phyloP scores from a whole-genome alignment of 2,113 vertebrate species.

The Rafetus swinhoei region DNA sequence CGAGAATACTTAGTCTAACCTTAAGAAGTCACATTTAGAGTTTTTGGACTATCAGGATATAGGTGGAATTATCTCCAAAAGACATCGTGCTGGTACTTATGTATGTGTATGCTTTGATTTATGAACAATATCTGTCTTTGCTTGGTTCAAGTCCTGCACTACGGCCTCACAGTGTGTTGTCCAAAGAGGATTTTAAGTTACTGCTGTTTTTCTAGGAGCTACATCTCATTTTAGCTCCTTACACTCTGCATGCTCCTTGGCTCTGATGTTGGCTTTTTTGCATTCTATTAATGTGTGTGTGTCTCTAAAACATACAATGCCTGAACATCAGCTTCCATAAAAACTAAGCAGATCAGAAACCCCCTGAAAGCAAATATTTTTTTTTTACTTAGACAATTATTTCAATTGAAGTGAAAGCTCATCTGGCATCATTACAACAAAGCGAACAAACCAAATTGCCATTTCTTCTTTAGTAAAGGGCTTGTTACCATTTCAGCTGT shows the following conservation, averaged over 20 bases:
- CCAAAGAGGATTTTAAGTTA: background rate
- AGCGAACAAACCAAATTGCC: background rate
- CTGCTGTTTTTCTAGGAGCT: background rate
- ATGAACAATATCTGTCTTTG: background rate
- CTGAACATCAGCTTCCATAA: background rate
- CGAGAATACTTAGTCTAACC: background rate
- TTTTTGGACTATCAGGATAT: background rate
- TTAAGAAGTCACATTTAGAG: background rate
- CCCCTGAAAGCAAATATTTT: background rate
- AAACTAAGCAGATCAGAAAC: background rate
- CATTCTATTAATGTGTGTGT: background rate
- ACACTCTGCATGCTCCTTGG: background rate
- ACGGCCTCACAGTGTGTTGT: background rate
- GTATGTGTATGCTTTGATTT: background rate
- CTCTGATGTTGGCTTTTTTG: background rate
- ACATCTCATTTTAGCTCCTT: background rate
- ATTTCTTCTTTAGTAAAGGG: background rate
- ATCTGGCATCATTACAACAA: background rate
- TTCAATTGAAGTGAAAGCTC: too few relatives aligned
- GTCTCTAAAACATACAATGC: background rate
- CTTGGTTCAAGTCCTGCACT: background rate
- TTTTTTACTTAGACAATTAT: background rate
- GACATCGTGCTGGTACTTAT: background rate
- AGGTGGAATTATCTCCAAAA: background rate
- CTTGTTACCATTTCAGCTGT: background rate